These are phyloP conservation scores for Tursiops truncatus DNA, from an alignment of 2,113 vertebrate species.

Conservation along the genomic window DNA sequence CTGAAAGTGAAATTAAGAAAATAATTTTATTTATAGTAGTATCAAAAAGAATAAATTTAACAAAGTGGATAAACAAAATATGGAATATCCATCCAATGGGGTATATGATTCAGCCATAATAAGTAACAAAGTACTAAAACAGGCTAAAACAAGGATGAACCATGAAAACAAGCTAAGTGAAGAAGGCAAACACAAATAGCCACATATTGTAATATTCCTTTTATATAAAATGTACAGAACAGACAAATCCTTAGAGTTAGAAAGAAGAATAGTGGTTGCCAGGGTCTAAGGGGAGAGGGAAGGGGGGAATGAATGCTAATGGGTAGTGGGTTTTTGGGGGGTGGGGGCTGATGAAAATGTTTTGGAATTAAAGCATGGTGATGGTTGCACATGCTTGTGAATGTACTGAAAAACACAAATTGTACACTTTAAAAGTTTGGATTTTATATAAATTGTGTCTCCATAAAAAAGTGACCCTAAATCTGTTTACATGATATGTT, in stretches of 20 bases:
- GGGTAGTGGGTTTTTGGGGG: neutral
- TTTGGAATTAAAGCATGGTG: neutral
- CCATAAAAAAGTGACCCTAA: neutral
- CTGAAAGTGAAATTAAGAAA: conserved; percentile 6
- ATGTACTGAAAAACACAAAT: neutral
- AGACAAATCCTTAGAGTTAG: neutral
- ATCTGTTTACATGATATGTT: neutral
- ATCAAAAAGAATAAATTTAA: neutral
- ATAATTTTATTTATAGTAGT: neutral
- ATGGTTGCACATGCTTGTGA: neutral
- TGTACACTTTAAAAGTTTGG: neutral
- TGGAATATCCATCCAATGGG: neutral
- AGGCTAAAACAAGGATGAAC: neutral
- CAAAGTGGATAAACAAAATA: neutral
- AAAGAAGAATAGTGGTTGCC: neutral
- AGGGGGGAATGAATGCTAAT: neutral
- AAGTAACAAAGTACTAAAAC: neutral
- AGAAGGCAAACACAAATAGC: neutral
- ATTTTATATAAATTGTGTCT: neutral
- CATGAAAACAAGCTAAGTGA: neutral
- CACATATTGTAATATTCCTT: neutral
- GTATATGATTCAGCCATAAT: neutral
- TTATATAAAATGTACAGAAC: neutral
- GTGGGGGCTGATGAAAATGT: neutral
- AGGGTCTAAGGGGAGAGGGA: neutral